Evolutionary conservation across 2,113 vertebrate genomes (phyloP).

Genomic region (Melanocharis versteri): DNA sequence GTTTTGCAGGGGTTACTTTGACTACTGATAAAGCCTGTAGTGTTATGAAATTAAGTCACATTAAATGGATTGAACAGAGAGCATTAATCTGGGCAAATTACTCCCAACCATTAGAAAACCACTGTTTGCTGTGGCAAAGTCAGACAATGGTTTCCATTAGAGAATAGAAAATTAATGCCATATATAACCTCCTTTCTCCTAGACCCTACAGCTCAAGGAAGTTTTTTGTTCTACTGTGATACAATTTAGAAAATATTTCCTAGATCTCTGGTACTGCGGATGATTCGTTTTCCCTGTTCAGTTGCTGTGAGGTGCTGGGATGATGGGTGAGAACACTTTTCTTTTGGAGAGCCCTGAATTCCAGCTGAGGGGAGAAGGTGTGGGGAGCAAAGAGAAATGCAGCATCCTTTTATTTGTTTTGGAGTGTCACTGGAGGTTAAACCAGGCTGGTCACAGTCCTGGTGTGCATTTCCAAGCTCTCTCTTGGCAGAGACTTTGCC

Average conservation of each 20-base stretch:
- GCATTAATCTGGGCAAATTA: constrained; percentile 56
- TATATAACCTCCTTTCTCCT: background rate
- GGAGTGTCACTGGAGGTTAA: background rate
- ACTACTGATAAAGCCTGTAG: constrained; percentile 60
- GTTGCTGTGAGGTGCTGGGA: background rate
- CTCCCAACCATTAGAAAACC: constrained; percentile 46
- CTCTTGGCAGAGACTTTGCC: background rate
- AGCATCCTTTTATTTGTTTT: background rate
- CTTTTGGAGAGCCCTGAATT: background rate
- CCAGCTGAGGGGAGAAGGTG: background rate
- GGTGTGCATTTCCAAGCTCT: background rate
- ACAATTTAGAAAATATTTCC: constrained; percentile 20
- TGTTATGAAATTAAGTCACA: constrained; percentile 56
- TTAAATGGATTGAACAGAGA: constrained; percentile 20
- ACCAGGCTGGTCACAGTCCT: background rate
- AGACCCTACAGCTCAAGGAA: background rate
- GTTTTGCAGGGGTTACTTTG: constrained; percentile 49
- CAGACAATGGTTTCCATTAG: constrained; percentile 19
- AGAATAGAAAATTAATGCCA: constrained; percentile 13
- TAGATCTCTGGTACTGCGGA: background rate
- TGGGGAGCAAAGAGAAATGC: background rate
- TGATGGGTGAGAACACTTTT: background rate
- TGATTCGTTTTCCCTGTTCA: background rate
- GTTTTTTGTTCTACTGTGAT: background rate
- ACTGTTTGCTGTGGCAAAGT: background rate